phyloP scores from a whole-genome alignment of 2,888 invertebrate genomes.

The Escarpia spicata region DNA sequence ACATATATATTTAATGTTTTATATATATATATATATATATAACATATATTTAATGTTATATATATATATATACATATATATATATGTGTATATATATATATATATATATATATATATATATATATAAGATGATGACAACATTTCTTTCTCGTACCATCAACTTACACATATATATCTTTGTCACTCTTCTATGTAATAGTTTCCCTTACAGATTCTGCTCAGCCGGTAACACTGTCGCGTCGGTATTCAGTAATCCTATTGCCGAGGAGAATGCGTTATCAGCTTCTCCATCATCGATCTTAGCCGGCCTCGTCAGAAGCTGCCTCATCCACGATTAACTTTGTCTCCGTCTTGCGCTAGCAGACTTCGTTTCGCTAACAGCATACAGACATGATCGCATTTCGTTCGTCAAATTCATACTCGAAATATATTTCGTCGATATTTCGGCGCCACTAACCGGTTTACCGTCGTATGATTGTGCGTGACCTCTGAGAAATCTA shows the following conservation, averaged over 20 bases:
- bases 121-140: not conserved
- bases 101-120: not conserved
- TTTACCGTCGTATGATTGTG: slow-evolving; percentile 10
- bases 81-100: not conserved
- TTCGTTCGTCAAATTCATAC: slow-evolving; percentile 16
- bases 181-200: not conserved
- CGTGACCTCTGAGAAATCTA: not conserved
- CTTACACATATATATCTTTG: not conserved
- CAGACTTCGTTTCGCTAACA: slow-evolving; percentile 12
- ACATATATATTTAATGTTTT: not conserved
- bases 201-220: not conserved
- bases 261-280: not conserved
- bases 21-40: slow-evolving; percentile 5
- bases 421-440: slow-evolving; percentile 16
- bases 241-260: not conserved
- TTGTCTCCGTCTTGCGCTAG: not conserved
- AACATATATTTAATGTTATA: not conserved
- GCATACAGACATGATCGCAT: slow-evolving; percentile 9
- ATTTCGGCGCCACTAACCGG: slow-evolving; percentile 3
- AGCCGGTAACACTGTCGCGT: not conserved
- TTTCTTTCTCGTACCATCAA: not conserved
- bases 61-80: not conserved
- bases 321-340: not conserved
- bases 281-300: slow-evolving; percentile 5
- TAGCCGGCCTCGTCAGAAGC: not conserved